phyloP scores from a whole-genome alignment of 2,113 vertebrate species.

The Rattus norvegicus region GRCr8 NC_086031.1:65351001-65351500 shows the following conservation, averaged over 20 bases:
- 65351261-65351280: not conserved
- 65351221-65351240: not conserved
- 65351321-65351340: not conserved
- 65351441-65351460: not conserved
- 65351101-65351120: not conserved
- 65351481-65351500: not conserved
- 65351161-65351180: conserved; percentile 28
- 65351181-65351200: not conserved
- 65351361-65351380: not conserved
- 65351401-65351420: not conserved
- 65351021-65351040: conserved; percentile 14
- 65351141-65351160: not conserved
- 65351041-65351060: not conserved
- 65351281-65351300: not conserved
- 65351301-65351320: not conserved
- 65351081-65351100: not conserved
- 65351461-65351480: not conserved
- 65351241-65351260: not conserved
- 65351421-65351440: not conserved
- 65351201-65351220: not conserved
- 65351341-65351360: not conserved
- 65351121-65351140: not conserved
- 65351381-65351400: not conserved
- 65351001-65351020: not conserved
- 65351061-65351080: not conserved